Evolutionary conservation across 1,140 invertebrate genomes (phyloP).

Genomic region (Caenorhabditis tropicalis): DNA sequence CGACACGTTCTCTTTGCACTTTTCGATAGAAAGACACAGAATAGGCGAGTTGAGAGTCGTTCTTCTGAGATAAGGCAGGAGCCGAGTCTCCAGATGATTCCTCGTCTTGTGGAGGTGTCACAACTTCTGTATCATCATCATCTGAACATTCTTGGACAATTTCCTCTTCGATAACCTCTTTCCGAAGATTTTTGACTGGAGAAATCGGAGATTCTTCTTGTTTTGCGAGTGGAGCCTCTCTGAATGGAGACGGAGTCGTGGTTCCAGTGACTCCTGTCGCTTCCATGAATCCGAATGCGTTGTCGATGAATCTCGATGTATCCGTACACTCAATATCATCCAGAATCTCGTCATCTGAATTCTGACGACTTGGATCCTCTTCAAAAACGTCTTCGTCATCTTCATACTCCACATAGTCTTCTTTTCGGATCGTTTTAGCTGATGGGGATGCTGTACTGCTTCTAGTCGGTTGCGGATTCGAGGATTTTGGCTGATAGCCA

Average conservation of each 20-base stretch:
- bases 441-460: background rate
- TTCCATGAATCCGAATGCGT: slow-evolving; percentile 23
- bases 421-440: background rate
- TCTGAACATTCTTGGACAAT: no score
- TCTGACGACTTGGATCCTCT: background rate
- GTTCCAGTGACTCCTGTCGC: slow-evolving; percentile 10
- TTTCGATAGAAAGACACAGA: slow-evolving; percentile 10
- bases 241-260: background rate
- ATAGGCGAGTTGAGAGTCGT: background rate
- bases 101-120: no score
- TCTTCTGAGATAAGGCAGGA: background rate
- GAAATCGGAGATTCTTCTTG: no score
- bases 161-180: background rate
- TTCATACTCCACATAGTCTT: background rate
- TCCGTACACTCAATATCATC: background rate
- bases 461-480: no score
- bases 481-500: no score
- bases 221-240: background rate
- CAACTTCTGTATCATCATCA: background rate
- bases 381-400: slow-evolving; percentile 1
- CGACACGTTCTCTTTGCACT: background rate
- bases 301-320: slow-evolving; percentile 19
- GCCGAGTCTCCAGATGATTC: no score
- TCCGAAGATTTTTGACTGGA: no score
- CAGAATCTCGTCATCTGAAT: background rate